Percentiles rank a stretch among this genome's conserved stretches.
Evolutionary conservation across 30 jellyfish, hydroid and myxozoan species (phyloP).

Genomic region (Sanderia malayensis): DNA sequence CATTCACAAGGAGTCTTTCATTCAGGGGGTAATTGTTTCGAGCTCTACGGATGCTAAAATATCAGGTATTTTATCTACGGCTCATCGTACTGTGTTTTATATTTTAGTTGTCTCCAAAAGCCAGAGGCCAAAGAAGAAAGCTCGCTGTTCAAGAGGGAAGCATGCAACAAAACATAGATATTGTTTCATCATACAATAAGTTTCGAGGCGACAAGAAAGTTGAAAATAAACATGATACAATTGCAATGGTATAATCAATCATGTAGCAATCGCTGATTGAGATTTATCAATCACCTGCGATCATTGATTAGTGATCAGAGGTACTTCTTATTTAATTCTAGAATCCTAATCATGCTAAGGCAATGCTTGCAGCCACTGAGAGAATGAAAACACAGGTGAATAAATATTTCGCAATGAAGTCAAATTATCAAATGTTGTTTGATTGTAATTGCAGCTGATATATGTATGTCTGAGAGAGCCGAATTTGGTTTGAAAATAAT

Average conservation of each 20-base stretch:
- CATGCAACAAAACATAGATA: neutral
- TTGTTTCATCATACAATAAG: neutral
- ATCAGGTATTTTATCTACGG: neutral
- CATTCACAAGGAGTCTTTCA: too few relatives aligned
- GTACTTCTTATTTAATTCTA: constrained; percentile 1
- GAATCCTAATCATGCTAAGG: constrained; percentile 1
- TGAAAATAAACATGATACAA: neutral
- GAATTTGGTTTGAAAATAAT: neutral
- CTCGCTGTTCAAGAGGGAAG: neutral
- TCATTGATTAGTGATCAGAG: neutral
- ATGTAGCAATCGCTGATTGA: neutral
- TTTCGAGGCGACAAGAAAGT: neutral
- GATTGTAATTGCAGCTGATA: neutral
- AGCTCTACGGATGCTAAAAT: neutral
- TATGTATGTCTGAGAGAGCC: neutral
- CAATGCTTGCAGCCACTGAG: constrained; percentile 7
- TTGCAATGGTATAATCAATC: neutral
- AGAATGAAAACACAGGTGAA: constrained; percentile 20
- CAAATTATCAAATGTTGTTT: too few relatives aligned
- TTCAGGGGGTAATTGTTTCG: too few relatives aligned
- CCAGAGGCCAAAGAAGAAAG: neutral
- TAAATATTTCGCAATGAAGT: neutral
- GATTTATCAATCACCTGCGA: neutral
- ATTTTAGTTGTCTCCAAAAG: neutral
- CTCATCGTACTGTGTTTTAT: neutral